Base-by-base conservation (phyloP, 2,888 invertebrate species). In the Therioaphis trifolii region DNA sequence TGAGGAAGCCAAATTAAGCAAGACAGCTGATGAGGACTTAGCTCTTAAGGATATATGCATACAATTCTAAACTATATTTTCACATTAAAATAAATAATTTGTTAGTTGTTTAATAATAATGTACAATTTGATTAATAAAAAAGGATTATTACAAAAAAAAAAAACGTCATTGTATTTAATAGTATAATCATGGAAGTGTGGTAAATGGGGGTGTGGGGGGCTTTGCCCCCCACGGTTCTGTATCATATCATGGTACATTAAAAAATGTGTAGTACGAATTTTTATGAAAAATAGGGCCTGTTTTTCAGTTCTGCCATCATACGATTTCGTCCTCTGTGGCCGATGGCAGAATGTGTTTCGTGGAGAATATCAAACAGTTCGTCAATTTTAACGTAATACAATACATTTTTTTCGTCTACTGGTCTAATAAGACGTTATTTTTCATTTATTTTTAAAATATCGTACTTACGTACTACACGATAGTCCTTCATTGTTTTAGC, bases 1-100 rank as follows among this genome's bases (percentile, higher is more conserved):
- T 71, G 46, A 71, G 71, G 71, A 46, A 71, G 49, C 71, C 27
- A 71, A 24, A 27, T 71, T 46, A 71, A 71, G 46, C 46, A 46
- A 71, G 27, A 71, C 71, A 46, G 71, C 71, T 71, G 71, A 71
- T 71, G 46, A 71, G 18, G 71, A 46, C 69, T 69, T 69, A 69
- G 11, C 24, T 69, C 43, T 69, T 46, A 46, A 69, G 2, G 46
- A 69, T 71, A 12, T 71, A 71, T 49, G 15, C 14, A 49, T 71
- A 15, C 14, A 71, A 71, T 71, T 71, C 18, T 71, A 49, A 71
- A 71, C 2, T 27, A 71, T 49, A 49, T 71, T 49, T 71, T 21
- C 43, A 68, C 14, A 14, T 14, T 68, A 21, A 68, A 68, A 21
- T 46, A 46, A 46, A 46, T 9, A 46, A 46, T 46, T 46, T 46